Evolutionary conservation across 1,140 invertebrate species (phyloP).

Genomic region (Andricus grossulariae): DNA sequence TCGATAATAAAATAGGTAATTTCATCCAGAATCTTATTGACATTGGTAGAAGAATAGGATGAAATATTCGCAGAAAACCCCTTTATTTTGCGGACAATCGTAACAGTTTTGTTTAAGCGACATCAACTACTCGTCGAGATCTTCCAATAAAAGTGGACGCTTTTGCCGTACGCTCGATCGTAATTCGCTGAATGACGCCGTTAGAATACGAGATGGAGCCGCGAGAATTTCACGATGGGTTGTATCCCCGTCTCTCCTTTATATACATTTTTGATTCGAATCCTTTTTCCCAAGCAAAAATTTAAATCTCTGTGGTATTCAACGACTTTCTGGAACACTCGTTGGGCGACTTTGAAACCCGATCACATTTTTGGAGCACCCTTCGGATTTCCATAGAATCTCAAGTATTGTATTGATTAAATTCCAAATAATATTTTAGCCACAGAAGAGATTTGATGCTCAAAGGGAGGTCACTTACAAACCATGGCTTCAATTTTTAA

Average conservation of each 20-base stretch:
- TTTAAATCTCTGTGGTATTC: too few relatives aligned
- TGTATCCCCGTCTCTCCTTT: background rate
- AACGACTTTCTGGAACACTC: too few relatives aligned
- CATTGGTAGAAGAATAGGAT: background rate
- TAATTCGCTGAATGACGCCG: conserved; percentile 55
- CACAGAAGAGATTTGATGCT: too few relatives aligned
- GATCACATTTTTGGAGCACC: too few relatives aligned
- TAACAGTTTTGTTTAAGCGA: conserved; percentile 13
- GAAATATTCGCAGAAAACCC: conserved; percentile 7
- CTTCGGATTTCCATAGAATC: too few relatives aligned
- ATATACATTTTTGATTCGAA: background rate
- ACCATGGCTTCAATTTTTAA: too few relatives aligned
- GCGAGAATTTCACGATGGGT: conserved; percentile 43
- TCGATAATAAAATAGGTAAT: background rate
- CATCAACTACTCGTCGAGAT: conserved; percentile 6
- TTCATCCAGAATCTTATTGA: background rate
- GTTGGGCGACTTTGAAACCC: too few relatives aligned
- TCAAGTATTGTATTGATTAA: too few relatives aligned
- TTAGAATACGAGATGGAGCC: conserved; percentile 34
- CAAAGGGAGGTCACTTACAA: too few relatives aligned
- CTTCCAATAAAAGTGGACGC: conserved; percentile 6
- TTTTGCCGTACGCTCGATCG: conserved; percentile 54
- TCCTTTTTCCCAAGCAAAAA: too few relatives aligned
- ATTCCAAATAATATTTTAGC: too few relatives aligned
- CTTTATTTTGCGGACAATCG: background rate